Percentiles rank a stretch among this genome's conserved stretches.
These are phyloP conservation scores for Volucella zonaria DNA, from an alignment of 2,888 invertebrate species.

Conservation along the genomic window DNA sequence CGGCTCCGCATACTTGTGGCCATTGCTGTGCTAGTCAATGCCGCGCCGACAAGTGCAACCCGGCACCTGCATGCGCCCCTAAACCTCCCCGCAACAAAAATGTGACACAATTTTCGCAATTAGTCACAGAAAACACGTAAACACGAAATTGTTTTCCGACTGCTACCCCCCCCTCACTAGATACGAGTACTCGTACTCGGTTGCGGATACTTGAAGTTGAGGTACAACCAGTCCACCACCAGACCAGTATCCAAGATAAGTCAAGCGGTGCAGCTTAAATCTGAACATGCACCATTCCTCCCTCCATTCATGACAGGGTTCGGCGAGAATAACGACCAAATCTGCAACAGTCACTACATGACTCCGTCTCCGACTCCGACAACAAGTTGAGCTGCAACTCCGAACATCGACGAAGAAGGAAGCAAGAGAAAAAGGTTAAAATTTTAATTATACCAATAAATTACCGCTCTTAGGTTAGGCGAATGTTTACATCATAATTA, in stretches of 20 bases:
- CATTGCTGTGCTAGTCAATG: background rate
- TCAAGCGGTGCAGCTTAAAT: constrained; percentile 43
- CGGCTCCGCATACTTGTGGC: constrained; percentile 36
- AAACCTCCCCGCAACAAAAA: constrained; percentile 50
- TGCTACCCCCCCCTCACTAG: constrained; percentile 20
- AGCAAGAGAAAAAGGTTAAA: constrained; percentile 67
- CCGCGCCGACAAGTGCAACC: constrained; percentile 46
- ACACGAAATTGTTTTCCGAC: constrained; percentile 74
- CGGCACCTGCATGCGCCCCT: background rate
- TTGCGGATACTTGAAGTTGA: background rate
- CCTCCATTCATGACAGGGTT: constrained; percentile 53
- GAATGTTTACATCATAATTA: constrained; percentile 76
- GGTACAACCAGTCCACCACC: too few relatives aligned
- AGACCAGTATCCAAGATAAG: constrained; percentile 43
- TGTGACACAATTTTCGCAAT: constrained; percentile 81
- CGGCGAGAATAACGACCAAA: constrained; percentile 12
- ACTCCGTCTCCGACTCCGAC: background rate
- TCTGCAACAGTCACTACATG: too few relatives aligned
- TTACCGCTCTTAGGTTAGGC: constrained; percentile 72
- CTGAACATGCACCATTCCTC: constrained; percentile 57
- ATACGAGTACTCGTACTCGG: background rate
- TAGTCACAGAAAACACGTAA: constrained; percentile 80
- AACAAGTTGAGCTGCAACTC: background rate
- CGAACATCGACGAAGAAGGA: constrained; percentile 36
- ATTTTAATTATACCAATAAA: constrained; percentile 76